Evolutionary conservation across 1,140 invertebrate genomes (phyloP), one percentile per base, ranked within the genome.

Genomic region (Drosophila serrata): DNA sequence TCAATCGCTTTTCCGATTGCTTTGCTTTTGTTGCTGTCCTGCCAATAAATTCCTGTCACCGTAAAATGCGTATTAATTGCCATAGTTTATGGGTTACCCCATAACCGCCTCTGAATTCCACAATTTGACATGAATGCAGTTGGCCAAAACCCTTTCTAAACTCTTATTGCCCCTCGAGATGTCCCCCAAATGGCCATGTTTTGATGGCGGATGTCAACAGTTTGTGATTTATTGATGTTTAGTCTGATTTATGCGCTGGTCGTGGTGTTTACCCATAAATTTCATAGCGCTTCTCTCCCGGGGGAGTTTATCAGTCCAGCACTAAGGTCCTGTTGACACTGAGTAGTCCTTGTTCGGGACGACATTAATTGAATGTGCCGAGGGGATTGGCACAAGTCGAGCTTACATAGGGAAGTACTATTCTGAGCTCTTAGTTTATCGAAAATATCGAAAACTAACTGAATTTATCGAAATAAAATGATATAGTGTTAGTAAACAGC

Each of bases 151-250:
- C 46, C 46, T n/a, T n/a, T 31, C 24, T 15, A 27, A 27, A 27
- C 13, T 19, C n/a, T 12, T 2, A 3, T 15, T 35, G 15, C 31
- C 31, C 31, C 29, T 12, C 17, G 15, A 39, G 6, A n/a, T n/a
- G 37, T 1, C n/a, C 8, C 17, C 4, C 19, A 6, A 7, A 0
- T 15, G 49, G 27, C 29, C 67, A 33, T 79, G 76, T 57, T 49
- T 67, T 85, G 73, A 85, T 84, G 77, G 45, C 73, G 51, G 6
- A 56, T 58, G 78, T 78, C 78, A 86, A 59, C 68, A 75, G 68
- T 63, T 53, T 65, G 46, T 81, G 82, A 85, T 86, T 86, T 86
- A 85, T 86, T 78, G 78, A 57, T 45, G 57, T 49, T 63, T 39
- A 59, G 67, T 46, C 46, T 85, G 82, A 85, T 86, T 85, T 78